Conservation (phyloP, 2,797 vertebrate species). For the Microcaecilia unicolor region DNA sequence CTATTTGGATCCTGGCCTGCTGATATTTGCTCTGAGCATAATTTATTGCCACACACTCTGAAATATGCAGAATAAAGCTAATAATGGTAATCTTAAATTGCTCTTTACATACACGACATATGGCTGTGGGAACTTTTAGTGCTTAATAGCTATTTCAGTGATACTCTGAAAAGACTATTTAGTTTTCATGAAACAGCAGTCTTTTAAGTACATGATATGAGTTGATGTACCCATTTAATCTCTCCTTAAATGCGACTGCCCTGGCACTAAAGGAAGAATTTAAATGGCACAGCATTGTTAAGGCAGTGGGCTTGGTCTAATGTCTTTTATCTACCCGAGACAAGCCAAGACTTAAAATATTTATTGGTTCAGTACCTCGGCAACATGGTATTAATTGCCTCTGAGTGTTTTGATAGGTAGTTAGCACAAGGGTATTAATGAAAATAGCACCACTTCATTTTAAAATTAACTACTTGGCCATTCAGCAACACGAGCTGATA, state of each 20-base stretch:
- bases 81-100: no score
- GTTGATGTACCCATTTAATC: conserved; percentile 8
- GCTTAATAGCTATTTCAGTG: conserved; percentile 1
- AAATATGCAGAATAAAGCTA: no score
- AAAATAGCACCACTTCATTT: conserved; percentile 61
- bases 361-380: conserved; percentile 43
- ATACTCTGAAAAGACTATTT: conserved; percentile 6
- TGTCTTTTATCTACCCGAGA: conserved; percentile 34
- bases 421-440: conserved; percentile 55
- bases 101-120: no score
- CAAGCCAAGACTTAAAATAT: conserved; percentile 39
- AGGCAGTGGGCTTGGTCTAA: conserved; percentile 1
- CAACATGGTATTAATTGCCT: conserved; percentile 53
- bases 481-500: conserved; percentile 52
- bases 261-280: conserved; percentile 2
- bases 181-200: background rate
- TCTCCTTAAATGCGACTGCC: conserved; percentile 14
- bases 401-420: conserved; percentile 51
- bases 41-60: no score
- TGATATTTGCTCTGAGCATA: no score
- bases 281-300: conserved; percentile 13
- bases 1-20: no score
- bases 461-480: conserved; percentile 57
- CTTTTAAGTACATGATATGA: conserved; percentile 14
- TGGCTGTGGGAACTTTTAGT: no score